Evolutionary conservation across 1,140 invertebrate genomes (phyloP), one percentile per base, ranked within the genome.

Genomic region (Mya arenaria): DNA sequence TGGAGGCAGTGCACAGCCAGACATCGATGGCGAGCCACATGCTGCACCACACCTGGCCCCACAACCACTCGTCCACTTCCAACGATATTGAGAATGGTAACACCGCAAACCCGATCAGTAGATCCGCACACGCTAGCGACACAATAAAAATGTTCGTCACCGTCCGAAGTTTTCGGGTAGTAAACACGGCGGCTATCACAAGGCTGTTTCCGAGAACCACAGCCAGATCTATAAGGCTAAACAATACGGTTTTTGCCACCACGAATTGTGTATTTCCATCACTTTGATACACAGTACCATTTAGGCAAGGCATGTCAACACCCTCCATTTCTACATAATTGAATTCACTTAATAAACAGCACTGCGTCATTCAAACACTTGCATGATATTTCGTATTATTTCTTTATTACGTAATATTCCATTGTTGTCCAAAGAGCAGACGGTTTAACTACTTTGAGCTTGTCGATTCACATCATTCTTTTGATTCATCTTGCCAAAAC

Each of bases 91-190:
- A 88, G 75, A 93, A 93, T 4, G 93, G 93, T 73, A 94, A 84
- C 52, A 94, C 92, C 30, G 91, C 71, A 62, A 92, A 86, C 37
- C 92, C 93, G 8, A 93, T 79, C 30, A 93, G 74, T 56, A 93
- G 86, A 82, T 93, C 93, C 19, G 91, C 88, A 34, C 92, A 87
- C 0, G 98, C 98, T 82, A 99, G 93, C 34, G 97, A 98, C 36
- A 98, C 96, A 88, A 99, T 98, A 93, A 98, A 98, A 87, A 97
- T 95, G 92, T 99, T 99, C 44, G 98, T 99, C 80, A 98, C 97
- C 72, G 97, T 97, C 56, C 97, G 95, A 90, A 98, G 93, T 90
- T 98, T 98, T 80, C 96, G 94, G 48, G 98, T 97, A 82, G 97
- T 95, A 86, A 96, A 96, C 1, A 98, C 97, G 41, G 97, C 96